phyloP scores from a whole-genome alignment of 2,797 vertebrate genomes.

The Crocodylus rhombifer region DNA sequence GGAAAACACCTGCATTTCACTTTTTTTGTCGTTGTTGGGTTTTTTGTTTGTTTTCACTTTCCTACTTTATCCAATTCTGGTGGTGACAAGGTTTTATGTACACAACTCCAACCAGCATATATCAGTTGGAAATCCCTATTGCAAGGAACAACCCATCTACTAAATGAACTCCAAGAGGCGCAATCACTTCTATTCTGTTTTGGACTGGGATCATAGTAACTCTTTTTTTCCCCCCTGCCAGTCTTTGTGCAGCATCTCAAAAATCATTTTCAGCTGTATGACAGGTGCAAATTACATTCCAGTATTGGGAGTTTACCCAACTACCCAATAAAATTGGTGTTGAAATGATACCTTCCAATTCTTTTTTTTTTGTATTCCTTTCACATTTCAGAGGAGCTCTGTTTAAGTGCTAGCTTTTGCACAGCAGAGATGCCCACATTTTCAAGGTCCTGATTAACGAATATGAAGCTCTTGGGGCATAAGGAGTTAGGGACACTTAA shows the following conservation, averaged over 20 bases:
- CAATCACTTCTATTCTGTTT: neutral
- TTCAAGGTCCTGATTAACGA: neutral
- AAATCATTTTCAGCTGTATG: slow-evolving; percentile 13
- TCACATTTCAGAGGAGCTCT: neutral
- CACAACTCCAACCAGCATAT: neutral
- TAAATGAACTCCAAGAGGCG: neutral
- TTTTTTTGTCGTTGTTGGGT: too few relatives aligned
- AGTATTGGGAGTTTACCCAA: neutral
- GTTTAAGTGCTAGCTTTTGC: neutral
- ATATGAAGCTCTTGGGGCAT: neutral
- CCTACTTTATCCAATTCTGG: neutral
- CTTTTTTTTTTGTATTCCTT: neutral
- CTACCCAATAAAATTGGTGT: neutral
- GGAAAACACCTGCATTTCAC: neutral
- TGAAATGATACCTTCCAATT: neutral
- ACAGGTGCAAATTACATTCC: neutral
- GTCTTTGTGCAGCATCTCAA: neutral
- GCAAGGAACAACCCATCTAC: neutral
- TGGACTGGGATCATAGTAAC: neutral
- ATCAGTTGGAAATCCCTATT: neutral
- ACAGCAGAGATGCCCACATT: neutral
- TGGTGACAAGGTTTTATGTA: neutral
- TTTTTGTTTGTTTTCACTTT: neutral
- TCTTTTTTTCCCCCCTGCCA: neutral
- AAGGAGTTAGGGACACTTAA: neutral